Conservation (phyloP, 2,113 vertebrate genomes). For the Istiophorus platypterus region DNA sequence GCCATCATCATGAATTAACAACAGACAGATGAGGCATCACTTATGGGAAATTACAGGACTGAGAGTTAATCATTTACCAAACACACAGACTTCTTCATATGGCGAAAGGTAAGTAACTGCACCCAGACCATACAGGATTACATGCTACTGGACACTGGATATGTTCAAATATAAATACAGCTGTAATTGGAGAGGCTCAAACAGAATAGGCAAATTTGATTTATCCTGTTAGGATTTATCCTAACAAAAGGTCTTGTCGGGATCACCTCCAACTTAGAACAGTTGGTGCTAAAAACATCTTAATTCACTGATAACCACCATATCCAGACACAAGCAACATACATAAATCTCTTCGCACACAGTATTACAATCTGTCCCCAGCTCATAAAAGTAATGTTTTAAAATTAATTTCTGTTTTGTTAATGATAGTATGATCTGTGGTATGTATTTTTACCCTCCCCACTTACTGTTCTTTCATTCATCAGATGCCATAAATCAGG, state of each 20-base stretch:
- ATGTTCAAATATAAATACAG: slow-evolving; percentile 12
- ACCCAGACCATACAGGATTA: neutral
- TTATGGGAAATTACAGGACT: slow-evolving; percentile 16
- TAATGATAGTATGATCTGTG: slow-evolving; percentile 3
- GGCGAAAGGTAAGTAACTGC: neutral
- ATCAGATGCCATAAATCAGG: neutral
- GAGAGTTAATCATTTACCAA: slow-evolving; percentile 15
- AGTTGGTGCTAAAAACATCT: neutral
- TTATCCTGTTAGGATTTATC: neutral
- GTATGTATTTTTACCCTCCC: neutral
- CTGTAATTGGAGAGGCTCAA: neutral
- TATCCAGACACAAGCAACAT: neutral
- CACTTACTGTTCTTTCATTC: neutral
- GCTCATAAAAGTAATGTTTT: neutral
- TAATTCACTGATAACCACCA: neutral
- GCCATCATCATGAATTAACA: slow-evolving; percentile 5
- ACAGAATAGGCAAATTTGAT: neutral
- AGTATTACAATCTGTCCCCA: neutral
- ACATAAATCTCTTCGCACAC: slow-evolving; percentile 10
- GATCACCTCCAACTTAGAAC: neutral
- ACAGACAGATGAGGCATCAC: neutral
- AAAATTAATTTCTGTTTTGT: neutral
- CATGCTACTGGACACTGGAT: neutral
- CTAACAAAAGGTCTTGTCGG: neutral
- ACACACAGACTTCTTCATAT: slow-evolving; percentile 22